Base-by-base conservation (phyloP, 2,797 vertebrate species). In the Zalophus californianus region DNA sequence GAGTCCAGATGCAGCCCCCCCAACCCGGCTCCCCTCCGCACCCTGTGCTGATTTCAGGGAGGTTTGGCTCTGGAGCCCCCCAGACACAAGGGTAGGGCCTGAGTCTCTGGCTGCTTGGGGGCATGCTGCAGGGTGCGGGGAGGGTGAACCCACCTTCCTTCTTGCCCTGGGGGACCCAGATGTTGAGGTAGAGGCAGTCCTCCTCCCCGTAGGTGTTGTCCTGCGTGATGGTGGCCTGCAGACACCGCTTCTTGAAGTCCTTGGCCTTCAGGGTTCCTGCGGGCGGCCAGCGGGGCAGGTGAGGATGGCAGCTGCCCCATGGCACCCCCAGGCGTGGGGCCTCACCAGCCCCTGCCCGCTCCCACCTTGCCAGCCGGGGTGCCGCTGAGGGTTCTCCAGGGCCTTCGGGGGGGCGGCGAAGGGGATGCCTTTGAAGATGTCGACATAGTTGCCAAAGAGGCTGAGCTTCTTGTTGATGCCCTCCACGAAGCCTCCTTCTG, bases 101-200 rank as follows among this genome's bases (percentile, higher is more conserved):
- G 56, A 21, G 56, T 20, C 56, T 58, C 58, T 12, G 44, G 27
- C 12, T 21, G 25, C 29, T 1, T 5, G 70, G 48, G 44, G 21
- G 9, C 3, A 1, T 83, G 27, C 60, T 13, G 18, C 2, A 2
- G 56, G 75, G 29, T 5, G 1, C 0, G 0, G 25, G 14, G 38
- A 29, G 32, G 27, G 15, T 0, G 0, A 11, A 8, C 94, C 1
- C 52, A 99, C 99, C 86, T 98, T 99, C 85, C 97, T 20, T 96
- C 21, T 9, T 92, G 23, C 96, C 98, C 8, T 99, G 99, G 96
- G 99, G 99, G 89, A 99, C 97, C 99, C 99, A 99, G 97, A 99
- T 99, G 98, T 99, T 99, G 29, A 99, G 99, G 96, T 99, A 99
- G 25, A 99, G 99, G 98, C 99, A 99, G 98, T 99, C 99, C 90